phyloP scores from a whole-genome alignment of 2,888 invertebrate species.

The Drosophila nr. medialis region DNA sequence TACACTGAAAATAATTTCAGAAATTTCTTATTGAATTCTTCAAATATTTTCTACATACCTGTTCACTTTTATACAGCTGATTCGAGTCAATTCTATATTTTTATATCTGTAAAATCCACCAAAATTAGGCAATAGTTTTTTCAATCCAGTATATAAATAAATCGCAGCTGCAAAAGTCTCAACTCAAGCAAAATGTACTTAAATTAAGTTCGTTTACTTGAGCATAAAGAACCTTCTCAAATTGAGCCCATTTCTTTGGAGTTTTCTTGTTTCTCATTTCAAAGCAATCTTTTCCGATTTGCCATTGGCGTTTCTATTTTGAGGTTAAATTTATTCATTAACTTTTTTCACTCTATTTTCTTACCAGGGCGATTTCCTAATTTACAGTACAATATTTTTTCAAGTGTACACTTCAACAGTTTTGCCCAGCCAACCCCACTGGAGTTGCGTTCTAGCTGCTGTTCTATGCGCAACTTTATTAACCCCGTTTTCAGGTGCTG shows the following conservation, averaged over 20 bases:
- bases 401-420: neutral
- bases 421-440: neutral
- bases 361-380: too few relatives aligned
- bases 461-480: constrained; percentile 67
- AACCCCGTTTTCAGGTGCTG: constrained; percentile 68
- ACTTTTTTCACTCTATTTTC: neutral
- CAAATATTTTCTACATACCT: neutral
- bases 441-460: constrained; percentile 14
- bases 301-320: neutral
- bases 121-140: neutral
- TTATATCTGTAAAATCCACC: neutral
- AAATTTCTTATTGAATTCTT: neutral
- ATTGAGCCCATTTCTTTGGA: neutral
- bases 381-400: neutral
- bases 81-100: neutral
- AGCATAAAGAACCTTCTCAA: neutral
- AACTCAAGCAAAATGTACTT: neutral
- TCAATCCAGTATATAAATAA: neutral
- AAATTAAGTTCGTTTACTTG: neutral
- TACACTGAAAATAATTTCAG: neutral
- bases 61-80: neutral
- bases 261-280: neutral
- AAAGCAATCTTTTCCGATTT: neutral
- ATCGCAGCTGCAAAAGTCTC: neutral
- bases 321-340: too few relatives aligned